Evolutionary conservation across 2,797 vertebrate genomes (phyloP).

Genomic region (Anabas testudineus): DNA sequence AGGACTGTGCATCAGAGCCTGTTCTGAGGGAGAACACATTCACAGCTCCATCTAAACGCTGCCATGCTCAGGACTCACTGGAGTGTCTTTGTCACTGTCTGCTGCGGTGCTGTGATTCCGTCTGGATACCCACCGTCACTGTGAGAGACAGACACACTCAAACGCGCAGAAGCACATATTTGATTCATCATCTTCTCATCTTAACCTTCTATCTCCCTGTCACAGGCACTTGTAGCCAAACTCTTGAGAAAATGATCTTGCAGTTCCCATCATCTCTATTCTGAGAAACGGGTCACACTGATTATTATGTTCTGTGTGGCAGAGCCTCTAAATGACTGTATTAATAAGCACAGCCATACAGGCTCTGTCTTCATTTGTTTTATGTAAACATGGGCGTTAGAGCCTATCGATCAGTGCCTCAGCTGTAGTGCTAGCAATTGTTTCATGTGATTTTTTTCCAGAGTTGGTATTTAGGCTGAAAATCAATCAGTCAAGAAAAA

Average conservation of each 20-base stretch:
- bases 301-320: conserved; percentile 13
- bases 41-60: conserved; percentile 85
- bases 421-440: conserved; percentile 7
- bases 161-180: conserved; percentile 24
- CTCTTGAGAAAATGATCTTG: conserved; percentile 38
- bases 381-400: conserved; percentile 12
- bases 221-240: conserved; percentile 14
- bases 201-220: conserved; percentile 6
- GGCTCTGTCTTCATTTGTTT: conserved; percentile 35
- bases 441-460: conserved; percentile 2
- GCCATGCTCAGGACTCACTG: conserved; percentile 80
- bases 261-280: conserved; percentile 19
- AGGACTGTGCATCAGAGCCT: conserved; percentile 88
- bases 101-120: conserved; percentile 89
- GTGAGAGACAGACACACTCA: conserved; percentile 77
- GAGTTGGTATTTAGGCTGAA: conserved; percentile 10
- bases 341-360: conserved; percentile 33
- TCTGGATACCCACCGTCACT: conserved; percentile 91
- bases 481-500: conserved; percentile 9
- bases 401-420: conserved; percentile 29
- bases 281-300: conserved; percentile 30
- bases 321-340: conserved; percentile 36
- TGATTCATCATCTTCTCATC: conserved; percentile 12
- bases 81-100: conserved; percentile 90
- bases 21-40: conserved; percentile 89